Base-by-base conservation (phyloP, 2,888 invertebrate genomes). In the Ptycholaimellus sp. region DNA sequence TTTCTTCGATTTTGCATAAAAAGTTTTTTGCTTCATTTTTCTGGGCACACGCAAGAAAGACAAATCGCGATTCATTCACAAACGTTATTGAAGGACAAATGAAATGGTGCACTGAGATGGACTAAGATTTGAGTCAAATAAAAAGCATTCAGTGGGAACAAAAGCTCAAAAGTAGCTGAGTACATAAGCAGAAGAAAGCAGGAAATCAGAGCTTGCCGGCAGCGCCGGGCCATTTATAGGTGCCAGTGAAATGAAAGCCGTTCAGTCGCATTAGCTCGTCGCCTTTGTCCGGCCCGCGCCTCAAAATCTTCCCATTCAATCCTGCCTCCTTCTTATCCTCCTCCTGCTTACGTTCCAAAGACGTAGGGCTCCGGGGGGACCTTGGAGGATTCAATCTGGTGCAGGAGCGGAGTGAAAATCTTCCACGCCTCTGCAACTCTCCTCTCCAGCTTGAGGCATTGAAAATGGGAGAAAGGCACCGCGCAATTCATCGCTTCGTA, bases 201-300 rank as follows among this genome's bases (percentile, higher is more conserved):
- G n/a, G n/a, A n/a, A n/a, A n/a, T n/a, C n/a, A n/a, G n/a, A n/a
- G n/a, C n/a, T n/a, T n/a, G n/a, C n/a, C n/a, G n/a, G n/a, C n/a
- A n/a, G n/a, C n/a, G n/a, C n/a, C n/a, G n/a, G 68, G 61, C 93
- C 96, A 96, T 60, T 80, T 82, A 59, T 96, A 96, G 2, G 90
- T 85, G 35, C 93, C 93, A 38, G 80, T 81, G 62, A 85, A 96
- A 48, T 72, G 73, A 59, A 85, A 96, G 57, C 85, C 76, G 59
- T 74, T 72, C 45, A 71, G 66, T 32, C 68, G 64, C 45, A 78
- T 69, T 60, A 80, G 71, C 40, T 71, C 70, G 61, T 96, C 81
- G 4, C 83, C 83, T 63, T 81, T 78, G 47, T 65, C 65, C 2
- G 93, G 93, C 2, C 93, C 93, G 36, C 93, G 72, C 49, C 74